Conservation (phyloP, 2,888 invertebrate species). For the Myopa tessellatipennis region DNA sequence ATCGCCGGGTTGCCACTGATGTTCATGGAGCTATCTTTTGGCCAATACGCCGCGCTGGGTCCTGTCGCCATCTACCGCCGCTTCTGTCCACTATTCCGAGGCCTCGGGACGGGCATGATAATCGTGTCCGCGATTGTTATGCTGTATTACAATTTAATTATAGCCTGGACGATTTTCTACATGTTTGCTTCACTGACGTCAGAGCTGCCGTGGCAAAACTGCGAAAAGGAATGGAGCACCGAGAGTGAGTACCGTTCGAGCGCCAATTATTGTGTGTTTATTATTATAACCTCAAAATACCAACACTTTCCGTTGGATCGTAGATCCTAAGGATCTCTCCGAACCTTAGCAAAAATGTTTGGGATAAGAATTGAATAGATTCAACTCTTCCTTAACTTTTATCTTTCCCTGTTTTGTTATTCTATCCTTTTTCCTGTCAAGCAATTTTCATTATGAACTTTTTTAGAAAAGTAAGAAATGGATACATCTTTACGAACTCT, state of each 20-base stretch:
- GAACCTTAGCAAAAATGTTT: no score
- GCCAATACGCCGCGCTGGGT: conserved; percentile 83
- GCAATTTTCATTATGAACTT: no score
- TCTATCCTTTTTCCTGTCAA: no score
- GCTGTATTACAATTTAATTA: conserved; percentile 81
- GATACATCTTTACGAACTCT: no score
- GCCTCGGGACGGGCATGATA: conserved; percentile 81
- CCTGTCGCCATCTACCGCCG: conserved; percentile 84
- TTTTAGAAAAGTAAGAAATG: no score
- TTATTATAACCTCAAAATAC: no score
- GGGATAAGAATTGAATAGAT: no score
- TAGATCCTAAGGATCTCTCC: no score
- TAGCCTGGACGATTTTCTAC: conserved; percentile 83
- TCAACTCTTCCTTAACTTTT: no score
- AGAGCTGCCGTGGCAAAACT: conserved; percentile 79
- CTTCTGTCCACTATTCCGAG: conserved; percentile 78
- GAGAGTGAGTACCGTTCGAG: conserved; percentile 69
- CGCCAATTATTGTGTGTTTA: no score
- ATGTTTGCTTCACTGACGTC: conserved; percentile 77
- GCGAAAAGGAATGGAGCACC: conserved; percentile 79
- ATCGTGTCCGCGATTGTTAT: conserved; percentile 80
- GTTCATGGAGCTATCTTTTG: conserved; percentile 87
- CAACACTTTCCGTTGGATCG: no score
- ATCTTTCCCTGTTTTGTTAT: no score
- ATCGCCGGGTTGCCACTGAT: conserved; percentile 84